phyloP scores from a whole-genome alignment of 1,140 invertebrate species.

The Parasteatoda tepidariorum region DNA sequence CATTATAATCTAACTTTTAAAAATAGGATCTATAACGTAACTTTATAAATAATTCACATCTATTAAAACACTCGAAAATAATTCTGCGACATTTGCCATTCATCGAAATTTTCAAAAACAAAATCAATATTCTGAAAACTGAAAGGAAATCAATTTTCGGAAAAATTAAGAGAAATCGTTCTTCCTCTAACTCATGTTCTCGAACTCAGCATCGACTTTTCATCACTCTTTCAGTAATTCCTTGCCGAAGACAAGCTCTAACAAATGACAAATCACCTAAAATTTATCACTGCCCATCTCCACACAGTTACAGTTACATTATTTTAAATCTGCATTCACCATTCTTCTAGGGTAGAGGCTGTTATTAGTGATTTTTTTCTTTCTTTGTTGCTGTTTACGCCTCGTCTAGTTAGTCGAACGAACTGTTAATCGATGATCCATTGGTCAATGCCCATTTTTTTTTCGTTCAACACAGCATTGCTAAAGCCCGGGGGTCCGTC shows the following conservation, averaged over 20 bases:
- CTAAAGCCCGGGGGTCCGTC: slow-evolving; percentile 8
- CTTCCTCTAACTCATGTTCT: background rate
- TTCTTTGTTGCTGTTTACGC: background rate
- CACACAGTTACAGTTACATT: background rate
- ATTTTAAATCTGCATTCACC: background rate
- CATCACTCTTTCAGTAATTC: background rate
- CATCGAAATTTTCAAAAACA: no score
- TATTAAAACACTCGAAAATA: no score
- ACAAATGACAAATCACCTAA: slow-evolving; percentile 37
- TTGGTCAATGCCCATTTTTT: slow-evolving; percentile 41
- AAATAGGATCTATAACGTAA: no score
- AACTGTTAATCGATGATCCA: slow-evolving; percentile 51
- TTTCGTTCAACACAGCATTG: background rate
- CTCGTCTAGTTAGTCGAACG: slow-evolving; percentile 27
- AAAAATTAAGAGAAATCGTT: no score
- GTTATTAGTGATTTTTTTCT: slow-evolving; percentile 13
- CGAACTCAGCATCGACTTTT: background rate
- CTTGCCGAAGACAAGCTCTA: background rate
- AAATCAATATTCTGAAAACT: no score
- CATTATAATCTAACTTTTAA: no score
- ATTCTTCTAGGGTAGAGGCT: slow-evolving; percentile 2
- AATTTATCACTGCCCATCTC: slow-evolving; percentile 40
- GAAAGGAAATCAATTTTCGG: no score
- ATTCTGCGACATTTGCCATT: no score
- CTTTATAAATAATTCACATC: no score